Percentiles rank a stretch among this genome's conserved stretches.
Conservation (phyloP, 92 coral and sea anemone species). For the Phenganax stokvisi region DNA sequence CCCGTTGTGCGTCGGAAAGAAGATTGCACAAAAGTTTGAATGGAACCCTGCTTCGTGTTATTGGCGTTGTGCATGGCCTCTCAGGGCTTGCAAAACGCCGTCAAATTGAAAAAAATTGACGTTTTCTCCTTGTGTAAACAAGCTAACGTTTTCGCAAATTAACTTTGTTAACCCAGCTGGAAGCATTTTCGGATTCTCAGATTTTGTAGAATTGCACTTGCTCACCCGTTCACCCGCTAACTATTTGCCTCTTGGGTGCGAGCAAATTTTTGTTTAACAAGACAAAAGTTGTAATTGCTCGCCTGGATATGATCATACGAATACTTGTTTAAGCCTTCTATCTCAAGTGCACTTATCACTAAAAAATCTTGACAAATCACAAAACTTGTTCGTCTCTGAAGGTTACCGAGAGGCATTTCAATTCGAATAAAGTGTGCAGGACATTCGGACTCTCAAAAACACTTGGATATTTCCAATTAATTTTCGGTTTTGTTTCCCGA, state of each 20-base stretch:
- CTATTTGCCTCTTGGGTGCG: background rate
- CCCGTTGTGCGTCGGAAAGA: background rate
- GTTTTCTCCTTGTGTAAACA: constrained; percentile 30
- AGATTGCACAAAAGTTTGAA: background rate
- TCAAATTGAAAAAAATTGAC: constrained; percentile 22
- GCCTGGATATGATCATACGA: no score
- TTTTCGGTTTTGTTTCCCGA: no score
- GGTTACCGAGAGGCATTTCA: no score
- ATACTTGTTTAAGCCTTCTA: no score
- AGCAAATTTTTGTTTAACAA: background rate
- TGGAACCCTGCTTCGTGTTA: background rate
- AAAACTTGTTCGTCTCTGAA: no score
- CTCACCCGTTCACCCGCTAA: background rate
- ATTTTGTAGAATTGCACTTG: background rate
- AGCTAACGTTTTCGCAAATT: constrained; percentile 3
- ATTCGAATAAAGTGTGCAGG: no score
- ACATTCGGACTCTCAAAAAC: no score
- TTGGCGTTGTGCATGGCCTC: background rate
- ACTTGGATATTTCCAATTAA: no score
- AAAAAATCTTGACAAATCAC: no score
- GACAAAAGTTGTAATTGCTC: no score
- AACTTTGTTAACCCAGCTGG: constrained; percentile 31
- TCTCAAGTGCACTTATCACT: no score
- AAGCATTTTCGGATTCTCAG: constrained; percentile 9
- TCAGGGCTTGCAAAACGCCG: constrained; percentile 27